Percentiles rank a stretch among this genome's conserved stretches.
phyloP scores from a whole-genome alignment of 2,113 vertebrate species.

The Indri indri region DNA sequence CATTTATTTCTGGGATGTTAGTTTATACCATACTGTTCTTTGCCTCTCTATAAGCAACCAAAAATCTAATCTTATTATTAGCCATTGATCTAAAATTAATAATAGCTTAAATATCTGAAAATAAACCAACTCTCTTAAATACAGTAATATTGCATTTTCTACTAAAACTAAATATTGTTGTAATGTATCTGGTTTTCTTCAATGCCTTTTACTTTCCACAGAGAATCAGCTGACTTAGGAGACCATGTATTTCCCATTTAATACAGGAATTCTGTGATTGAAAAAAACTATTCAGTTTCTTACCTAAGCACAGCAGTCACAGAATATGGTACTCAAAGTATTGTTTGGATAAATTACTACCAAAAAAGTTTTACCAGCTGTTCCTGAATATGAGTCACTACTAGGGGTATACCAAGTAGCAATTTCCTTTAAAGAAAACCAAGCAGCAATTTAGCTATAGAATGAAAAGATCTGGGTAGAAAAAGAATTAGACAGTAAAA shows the following conservation, averaged over 20 bases:
- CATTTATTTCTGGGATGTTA: constrained; percentile 18
- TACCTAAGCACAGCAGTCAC: background rate
- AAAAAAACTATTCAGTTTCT: background rate
- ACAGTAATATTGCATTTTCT: background rate
- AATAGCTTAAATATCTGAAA: constrained; percentile 25
- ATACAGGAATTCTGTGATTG: constrained; percentile 32
- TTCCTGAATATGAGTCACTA: background rate
- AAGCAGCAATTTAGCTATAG: constrained; percentile 4
- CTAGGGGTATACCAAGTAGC: background rate
- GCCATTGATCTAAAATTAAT: background rate
- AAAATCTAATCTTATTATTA: background rate
- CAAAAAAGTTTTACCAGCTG: background rate
- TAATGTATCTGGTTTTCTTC: constrained; percentile 2
- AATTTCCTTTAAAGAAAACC: constrained; percentile 14
- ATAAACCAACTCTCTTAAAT: background rate
- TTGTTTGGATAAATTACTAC: background rate
- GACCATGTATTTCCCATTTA: constrained; percentile 30
- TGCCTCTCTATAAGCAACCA: constrained; percentile 15
- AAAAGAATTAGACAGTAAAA: background rate
- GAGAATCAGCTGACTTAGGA: background rate
- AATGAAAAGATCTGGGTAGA: background rate
- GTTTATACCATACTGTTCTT: background rate
- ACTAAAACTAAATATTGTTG: background rate
- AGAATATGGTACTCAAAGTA: background rate
- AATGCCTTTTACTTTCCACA: background rate